A percentile compares a stretch with the other conserved stretches of the same genome.
Conservation (phyloP, 2,797 vertebrate species). For the Cirrhinus molitorella region DNA sequence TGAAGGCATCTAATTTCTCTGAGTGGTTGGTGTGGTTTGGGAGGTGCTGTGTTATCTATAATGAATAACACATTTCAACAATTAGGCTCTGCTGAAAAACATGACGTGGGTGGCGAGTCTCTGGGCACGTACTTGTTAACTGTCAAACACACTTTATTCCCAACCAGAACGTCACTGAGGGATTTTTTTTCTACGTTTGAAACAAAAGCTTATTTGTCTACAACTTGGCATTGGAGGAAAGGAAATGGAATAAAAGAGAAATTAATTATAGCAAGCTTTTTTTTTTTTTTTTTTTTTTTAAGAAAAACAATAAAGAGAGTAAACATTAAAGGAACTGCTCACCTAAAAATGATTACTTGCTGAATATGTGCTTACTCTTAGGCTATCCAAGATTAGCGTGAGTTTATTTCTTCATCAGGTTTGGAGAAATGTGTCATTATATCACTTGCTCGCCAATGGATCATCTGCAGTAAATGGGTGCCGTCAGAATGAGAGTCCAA, state of each 20-base stretch:
- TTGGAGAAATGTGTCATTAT: neutral
- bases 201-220: neutral
- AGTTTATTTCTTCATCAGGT: neutral
- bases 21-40: constrained; percentile 65
- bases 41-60: constrained; percentile 70
- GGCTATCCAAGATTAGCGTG: neutral
- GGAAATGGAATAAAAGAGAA: neutral
- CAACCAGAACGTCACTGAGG: neutral
- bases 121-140: constrained; percentile 10
- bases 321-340: neutral
- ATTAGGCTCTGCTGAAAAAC: constrained; percentile 63
- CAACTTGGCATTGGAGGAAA: neutral
- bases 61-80: constrained; percentile 78
- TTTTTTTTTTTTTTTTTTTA: no score
- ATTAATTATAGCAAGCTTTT: neutral
- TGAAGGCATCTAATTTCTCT: constrained; percentile 67
- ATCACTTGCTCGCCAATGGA: neutral
- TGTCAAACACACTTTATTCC: constrained; percentile 26
- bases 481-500: neutral
- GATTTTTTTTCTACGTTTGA: neutral
- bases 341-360: neutral
- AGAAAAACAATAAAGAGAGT: neutral
- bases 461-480: neutral
- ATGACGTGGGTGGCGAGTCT: constrained; percentile 40
- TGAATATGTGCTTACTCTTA: neutral